A percentile compares a stretch with the other conserved stretches of the same genome.
Conservation (phyloP, 2,888 invertebrate genomes). For the Colostygia pectinataria region DNA sequence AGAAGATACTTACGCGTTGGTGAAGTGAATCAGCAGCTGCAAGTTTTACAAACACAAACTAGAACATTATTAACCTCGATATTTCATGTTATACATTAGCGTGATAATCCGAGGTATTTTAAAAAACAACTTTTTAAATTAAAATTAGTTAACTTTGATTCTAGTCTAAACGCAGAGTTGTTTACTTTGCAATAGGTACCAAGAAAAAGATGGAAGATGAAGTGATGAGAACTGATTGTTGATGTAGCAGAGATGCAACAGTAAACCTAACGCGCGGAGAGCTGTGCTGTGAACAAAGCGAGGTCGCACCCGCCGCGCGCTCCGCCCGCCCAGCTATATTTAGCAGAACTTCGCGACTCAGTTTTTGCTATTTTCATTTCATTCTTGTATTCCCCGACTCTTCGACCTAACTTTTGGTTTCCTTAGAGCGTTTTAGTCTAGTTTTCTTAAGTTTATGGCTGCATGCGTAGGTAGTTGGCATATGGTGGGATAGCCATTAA, state of each 20-base stretch:
- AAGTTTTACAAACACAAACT: slow-evolving; percentile 48
- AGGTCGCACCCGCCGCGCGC: slow-evolving; percentile 53
- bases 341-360: slow-evolving; percentile 79
- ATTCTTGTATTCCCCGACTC: slow-evolving; percentile 63
- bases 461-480: too few relatives aligned
- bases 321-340: slow-evolving; percentile 73
- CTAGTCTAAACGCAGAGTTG: neutral
- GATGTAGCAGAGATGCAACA: slow-evolving; percentile 34
- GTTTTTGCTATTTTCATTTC: slow-evolving; percentile 81
- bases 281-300: slow-evolving; percentile 63
- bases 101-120: slow-evolving; percentile 6
- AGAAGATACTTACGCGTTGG: slow-evolving; percentile 56
- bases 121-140: neutral
- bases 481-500: too few relatives aligned
- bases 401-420: slow-evolving; percentile 65
- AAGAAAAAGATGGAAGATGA: slow-evolving; percentile 10
- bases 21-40: slow-evolving; percentile 49
- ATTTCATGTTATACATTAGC: slow-evolving; percentile 34
- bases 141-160: neutral
- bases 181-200: slow-evolving; percentile 10
- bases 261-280: slow-evolving; percentile 32
- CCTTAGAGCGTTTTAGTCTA: too few relatives aligned
- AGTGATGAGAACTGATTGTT: slow-evolving; percentile 25
- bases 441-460: slow-evolving; percentile 5
- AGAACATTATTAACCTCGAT: slow-evolving; percentile 55